phyloP scores from a whole-genome alignment of 2,113 vertebrate species.

The Alectura lathami region DNA sequence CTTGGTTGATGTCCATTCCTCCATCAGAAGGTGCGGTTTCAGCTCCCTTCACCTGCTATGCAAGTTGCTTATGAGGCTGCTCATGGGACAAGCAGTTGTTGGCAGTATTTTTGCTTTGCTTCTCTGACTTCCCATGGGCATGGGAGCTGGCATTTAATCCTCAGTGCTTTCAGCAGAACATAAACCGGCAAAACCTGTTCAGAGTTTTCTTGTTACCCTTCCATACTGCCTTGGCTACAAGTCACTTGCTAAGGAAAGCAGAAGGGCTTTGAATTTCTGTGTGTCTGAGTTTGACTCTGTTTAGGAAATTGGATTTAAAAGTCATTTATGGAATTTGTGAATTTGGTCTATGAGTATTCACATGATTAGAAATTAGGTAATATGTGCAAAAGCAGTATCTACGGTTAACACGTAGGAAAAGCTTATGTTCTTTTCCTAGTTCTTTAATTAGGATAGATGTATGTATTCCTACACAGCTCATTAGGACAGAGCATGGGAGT shows the following conservation, averaged over 20 bases:
- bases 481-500: neutral
- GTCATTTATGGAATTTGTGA: neutral
- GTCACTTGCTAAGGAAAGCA: neutral
- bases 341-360: neutral
- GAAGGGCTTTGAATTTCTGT: neutral
- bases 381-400: neutral
- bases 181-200: neutral
- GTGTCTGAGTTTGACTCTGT: neutral
- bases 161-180: neutral
- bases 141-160: neutral
- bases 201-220: neutral
- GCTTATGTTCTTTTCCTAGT: neutral
- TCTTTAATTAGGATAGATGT: neutral
- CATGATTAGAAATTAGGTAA: neutral
- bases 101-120: neutral
- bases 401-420: neutral
- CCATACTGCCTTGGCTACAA: neutral
- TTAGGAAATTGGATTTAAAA: neutral
- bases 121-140: neutral
- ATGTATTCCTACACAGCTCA: neutral
- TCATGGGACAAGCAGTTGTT: neutral
- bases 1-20: neutral
- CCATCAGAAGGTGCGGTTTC: neutral
- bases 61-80: accelerated
- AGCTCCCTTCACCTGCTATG: neutral